phyloP scores from a whole-genome alignment of 1,140 invertebrate genomes.

The Neodiprion virginianus region DNA sequence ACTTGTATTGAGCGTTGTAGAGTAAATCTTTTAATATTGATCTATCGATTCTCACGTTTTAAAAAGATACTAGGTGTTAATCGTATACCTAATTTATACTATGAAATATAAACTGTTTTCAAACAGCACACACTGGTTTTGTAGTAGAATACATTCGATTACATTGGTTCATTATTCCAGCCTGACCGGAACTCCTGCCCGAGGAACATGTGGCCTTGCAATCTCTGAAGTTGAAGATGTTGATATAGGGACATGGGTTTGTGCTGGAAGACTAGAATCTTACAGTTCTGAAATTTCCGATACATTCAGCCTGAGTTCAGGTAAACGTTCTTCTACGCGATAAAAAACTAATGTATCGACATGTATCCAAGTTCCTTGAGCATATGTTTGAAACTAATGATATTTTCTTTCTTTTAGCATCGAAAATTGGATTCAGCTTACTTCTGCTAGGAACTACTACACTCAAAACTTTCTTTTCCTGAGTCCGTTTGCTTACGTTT shows the following conservation, averaged over 20 bases:
- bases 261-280: conserved; percentile 3
- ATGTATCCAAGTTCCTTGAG: not conserved
- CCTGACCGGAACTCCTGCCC: not conserved
- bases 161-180: not conserved
- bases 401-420: not conserved
- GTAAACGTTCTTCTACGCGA: not conserved
- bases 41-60: too few species aligned
- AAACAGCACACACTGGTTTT: too few species aligned
- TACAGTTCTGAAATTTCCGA: conserved; percentile 1
- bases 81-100: too few species aligned
- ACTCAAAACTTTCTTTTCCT: not conserved
- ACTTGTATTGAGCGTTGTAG: too few species aligned
- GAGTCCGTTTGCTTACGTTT: not conserved
- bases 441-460: not conserved
- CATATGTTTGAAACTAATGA: not conserved
- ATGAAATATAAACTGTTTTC: too few species aligned
- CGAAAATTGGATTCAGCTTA: not conserved
- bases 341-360: not conserved
- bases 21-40: too few species aligned
- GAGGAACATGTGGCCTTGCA: not conserved
- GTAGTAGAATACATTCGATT: too few species aligned
- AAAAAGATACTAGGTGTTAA: too few species aligned
- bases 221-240: not conserved
- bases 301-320: conserved; percentile 1
- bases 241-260: conserved; percentile 10